Evolutionary conservation across 2,113 vertebrate species (phyloP), one percentile per base, ranked within the genome.

Genomic region (Bambusicola thoracicus): DNA sequence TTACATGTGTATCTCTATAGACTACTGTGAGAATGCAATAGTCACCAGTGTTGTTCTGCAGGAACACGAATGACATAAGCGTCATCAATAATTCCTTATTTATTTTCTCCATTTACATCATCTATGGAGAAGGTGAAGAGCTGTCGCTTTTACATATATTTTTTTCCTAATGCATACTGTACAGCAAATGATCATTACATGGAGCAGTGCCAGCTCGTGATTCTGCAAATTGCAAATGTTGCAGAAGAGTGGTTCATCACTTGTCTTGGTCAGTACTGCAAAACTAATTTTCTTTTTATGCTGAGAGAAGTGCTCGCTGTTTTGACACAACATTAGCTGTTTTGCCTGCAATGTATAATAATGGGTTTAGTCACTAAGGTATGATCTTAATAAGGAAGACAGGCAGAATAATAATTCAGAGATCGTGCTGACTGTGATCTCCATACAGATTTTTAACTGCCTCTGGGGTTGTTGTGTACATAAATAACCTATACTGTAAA

Each of bases 341-440:
- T 93, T 95, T 93, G 67, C 56, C 85, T 94, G 74, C 18, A 73
- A 22, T 70, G 62, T 89, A 63, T 48, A 74, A 49, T 89, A 90
- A 96, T 84, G 78, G 93, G 36, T 90, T 95, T 86, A 91, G 80
- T 93, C 96, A 96, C 94, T 87, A 96, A 96, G 63, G 89, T 95
- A 91, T 94, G 93, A 95, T 89, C 63, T 93, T 93, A 93, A 94
- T 95, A 96, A 77, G 61, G 46, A 87, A 94, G 94, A 85, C 43
- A 79, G 76, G 17, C 17, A 81, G 73, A 91, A 90, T 58, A 95
- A 63, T 87, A 94, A 94, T 87, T 94, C 62, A 83, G 58, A 88
- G 43, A 79, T 78, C 93, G 22, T 65, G 83, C 87, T 36, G 36
- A 92, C 85, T 82, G 55, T 51, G 69, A 74, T 55, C 34, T 93